phyloP scores from a whole-genome alignment of 2,888 invertebrate genomes.

The Pseudeuparius sepicola region DNA sequence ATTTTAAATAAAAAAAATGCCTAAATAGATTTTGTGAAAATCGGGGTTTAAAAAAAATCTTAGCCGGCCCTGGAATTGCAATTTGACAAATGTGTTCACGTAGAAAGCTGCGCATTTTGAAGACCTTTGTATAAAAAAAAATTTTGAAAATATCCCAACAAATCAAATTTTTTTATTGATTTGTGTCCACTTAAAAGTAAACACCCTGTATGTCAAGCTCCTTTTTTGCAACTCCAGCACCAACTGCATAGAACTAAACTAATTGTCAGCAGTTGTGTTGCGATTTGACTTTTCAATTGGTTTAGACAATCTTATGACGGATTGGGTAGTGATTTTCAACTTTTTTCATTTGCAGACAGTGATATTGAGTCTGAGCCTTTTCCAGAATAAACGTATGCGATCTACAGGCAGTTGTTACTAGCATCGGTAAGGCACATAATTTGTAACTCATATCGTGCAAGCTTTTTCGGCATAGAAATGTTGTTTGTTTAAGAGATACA shows the following conservation, averaged over 20 bases:
- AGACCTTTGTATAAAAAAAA: too few relatives aligned
- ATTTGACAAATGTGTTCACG: too few relatives aligned
- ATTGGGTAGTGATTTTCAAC: slow-evolving; percentile 26
- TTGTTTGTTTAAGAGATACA: too few relatives aligned
- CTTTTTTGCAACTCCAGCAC: slow-evolving; percentile 20
- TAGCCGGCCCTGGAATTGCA: too few relatives aligned
- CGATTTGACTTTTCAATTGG: slow-evolving; percentile 25
- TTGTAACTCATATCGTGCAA: slow-evolving; percentile 30
- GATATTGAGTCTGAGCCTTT: slow-evolving; percentile 26
- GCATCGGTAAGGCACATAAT: slow-evolving; percentile 27
- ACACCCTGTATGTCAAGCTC: slow-evolving; percentile 25
- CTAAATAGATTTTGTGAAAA: too few relatives aligned
- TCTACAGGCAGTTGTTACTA: slow-evolving; percentile 22
- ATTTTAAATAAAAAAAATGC: too few relatives aligned
- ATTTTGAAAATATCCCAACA: too few relatives aligned
- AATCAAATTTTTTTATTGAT: too few relatives aligned
- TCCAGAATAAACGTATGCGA: slow-evolving; percentile 26
- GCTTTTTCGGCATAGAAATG: slow-evolving; percentile 30
- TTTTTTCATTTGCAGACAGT: slow-evolving; percentile 24
- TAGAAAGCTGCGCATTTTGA: too few relatives aligned
- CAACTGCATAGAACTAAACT: slow-evolving; percentile 28
- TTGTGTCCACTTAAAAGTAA: too few relatives aligned
- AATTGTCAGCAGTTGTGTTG: slow-evolving; percentile 29
- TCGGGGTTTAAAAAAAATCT: too few relatives aligned
- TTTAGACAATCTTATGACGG: slow-evolving; percentile 25